Evolutionary conservation across 2,797 vertebrate genomes (phyloP).

Genomic region (Alcedo quadribrachys): DNA sequence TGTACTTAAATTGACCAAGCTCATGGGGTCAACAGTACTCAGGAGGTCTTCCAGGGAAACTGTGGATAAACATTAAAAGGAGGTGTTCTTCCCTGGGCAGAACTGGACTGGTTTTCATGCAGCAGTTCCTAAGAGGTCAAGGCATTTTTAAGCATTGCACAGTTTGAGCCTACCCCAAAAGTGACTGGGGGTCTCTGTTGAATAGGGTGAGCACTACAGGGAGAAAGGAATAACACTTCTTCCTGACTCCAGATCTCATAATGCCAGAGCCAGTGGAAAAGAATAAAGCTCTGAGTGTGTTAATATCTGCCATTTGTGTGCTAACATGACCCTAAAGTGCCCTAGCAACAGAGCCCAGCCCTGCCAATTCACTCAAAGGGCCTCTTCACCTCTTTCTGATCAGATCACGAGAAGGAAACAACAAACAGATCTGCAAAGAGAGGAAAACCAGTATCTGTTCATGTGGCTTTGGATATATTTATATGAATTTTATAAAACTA

Average conservation of each 20-base stretch:
- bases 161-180: not conserved
- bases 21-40: not conserved
- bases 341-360: conserved; percentile 46
- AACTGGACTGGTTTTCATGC: not conserved
- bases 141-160: not conserved
- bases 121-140: not conserved
- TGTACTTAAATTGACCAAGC: not conserved
- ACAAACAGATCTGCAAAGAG: conserved; percentile 14
- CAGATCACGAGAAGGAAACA: conserved; percentile 19
- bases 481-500: not conserved
- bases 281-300: conserved; percentile 33
- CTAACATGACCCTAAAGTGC: conserved; percentile 45
- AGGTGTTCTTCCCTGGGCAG: not conserved
- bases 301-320: conserved; percentile 41
- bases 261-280: not conserved
- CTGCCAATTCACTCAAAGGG: conserved; percentile 50
- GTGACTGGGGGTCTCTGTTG: not conserved
- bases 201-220: not conserved
- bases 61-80: not conserved
- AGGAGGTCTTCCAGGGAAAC: not conserved
- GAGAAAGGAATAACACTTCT: not conserved
- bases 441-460: not conserved
- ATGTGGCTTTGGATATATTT: not conserved
- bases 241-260: not conserved
- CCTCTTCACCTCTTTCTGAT: conserved; percentile 43